Percentiles rank a stretch among this genome's conserved stretches.
These are phyloP conservation scores for Trachurus trachurus DNA, from an alignment of 2,797 vertebrate genomes.

Conservation along the genomic window DNA sequence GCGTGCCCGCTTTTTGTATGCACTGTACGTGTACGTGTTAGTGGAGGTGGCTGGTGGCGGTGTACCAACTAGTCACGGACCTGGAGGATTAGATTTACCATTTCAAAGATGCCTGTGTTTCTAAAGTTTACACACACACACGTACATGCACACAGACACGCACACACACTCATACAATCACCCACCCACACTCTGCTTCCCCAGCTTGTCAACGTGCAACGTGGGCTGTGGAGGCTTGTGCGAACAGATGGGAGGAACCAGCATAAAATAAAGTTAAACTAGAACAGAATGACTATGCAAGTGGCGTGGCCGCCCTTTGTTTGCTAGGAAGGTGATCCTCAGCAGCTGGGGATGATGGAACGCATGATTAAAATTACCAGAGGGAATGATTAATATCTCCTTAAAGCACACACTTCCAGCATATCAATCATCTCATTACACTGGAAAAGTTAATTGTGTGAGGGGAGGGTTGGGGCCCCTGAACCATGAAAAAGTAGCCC, in stretches of 20 bases:
- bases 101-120: conserved; percentile 88
- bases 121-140: conserved; percentile 87
- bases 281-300: conserved; percentile 94
- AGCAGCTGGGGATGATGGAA: conserved; percentile 99
- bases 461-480: conserved; percentile 95
- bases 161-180: conserved; percentile 77
- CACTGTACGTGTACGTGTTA: conserved; percentile 75
- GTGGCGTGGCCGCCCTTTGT: conserved; percentile 96
- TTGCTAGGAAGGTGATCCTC: conserved; percentile 98
- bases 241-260: conserved; percentile 91
- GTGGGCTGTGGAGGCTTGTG: conserved; percentile 87
- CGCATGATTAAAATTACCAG: conserved; percentile 99
- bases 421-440: conserved; percentile 99
- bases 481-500: conserved; percentile 98
- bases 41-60: conserved; percentile 84
- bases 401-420: conserved; percentile 99
- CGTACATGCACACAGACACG: conserved; percentile 65
- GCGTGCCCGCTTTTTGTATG: conserved; percentile 76
- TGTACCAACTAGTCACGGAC: conserved; percentile 85
- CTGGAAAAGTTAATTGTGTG: conserved; percentile 97
- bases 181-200: conserved; percentile 86
- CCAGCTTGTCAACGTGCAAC: conserved; percentile 87
- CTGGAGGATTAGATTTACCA: conserved; percentile 87
- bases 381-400: conserved; percentile 99
- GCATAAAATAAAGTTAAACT: conserved; percentile 92